Base-by-base conservation (phyloP, 2,797 vertebrate species). In the Sparus aurata region DNA sequence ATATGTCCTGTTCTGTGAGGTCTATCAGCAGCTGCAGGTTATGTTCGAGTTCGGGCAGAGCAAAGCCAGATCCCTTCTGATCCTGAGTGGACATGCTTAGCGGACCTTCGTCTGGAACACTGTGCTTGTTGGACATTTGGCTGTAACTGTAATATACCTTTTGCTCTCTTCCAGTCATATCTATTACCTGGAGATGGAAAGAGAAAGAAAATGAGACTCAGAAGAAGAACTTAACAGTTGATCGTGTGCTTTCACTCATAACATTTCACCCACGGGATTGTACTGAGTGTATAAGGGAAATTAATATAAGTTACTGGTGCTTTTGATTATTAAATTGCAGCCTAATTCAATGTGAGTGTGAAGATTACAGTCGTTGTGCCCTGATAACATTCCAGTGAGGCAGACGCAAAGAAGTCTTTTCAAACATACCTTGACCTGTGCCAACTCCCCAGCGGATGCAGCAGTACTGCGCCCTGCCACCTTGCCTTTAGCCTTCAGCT, bases 131-230 rank as follows among this genome's bases (percentile, higher is more conserved):
- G 92, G 96, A 96, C 89, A 99, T 98, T 85, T 99, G 98, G 78
- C 97, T 99, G 92, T 99, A 99, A 93, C 98, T 99, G 92, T 98
- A 98, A 86, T 99, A 99, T 9, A 99, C 97, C 84, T 97, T 98
- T 85, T 99, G 97, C 79, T 99, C 98, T 79, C 97, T 95, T 77
- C 98, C 98, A 0, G 98, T 99, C 98, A 99, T 99, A 92, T 99
- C 98, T 1, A 99, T 99, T 55, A 99, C 98, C 98, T 99, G 9
- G 27, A 78, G 50, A 20, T 13, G 20, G n/a, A 20, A 60, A 49
- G 10, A 53, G 41, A 2, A 1, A 46, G 1, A 20, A 12, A 69
- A 75, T 23, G 12, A 81, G 18, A 69, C 30, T 70, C 15, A 34
- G 30, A 74, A 16, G 41, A 45, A 66, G 59, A 69, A 50, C 63